A percentile compares a stretch with the other conserved stretches of the same genome.
phyloP scores from a whole-genome alignment of 1,140 invertebrate species.

The Lucilia sericata region DNA sequence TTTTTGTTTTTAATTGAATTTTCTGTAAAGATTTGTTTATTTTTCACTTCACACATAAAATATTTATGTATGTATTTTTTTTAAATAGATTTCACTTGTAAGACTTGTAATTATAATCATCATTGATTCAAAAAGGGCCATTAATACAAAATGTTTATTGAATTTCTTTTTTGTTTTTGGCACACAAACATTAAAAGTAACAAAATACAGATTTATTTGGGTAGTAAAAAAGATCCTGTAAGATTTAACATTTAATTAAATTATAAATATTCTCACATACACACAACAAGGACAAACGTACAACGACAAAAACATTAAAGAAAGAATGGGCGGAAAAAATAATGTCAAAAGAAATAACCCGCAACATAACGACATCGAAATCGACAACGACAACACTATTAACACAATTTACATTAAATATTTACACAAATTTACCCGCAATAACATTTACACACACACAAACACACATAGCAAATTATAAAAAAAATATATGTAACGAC shows the following conservation, averaged over 20 bases:
- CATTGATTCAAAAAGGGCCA: background rate
- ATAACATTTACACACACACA: constrained; percentile 21
- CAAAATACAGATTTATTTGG: background rate
- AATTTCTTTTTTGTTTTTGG: background rate
- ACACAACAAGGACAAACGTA: background rate
- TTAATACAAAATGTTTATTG: background rate
- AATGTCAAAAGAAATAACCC: constrained; percentile 1
- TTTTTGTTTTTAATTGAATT: background rate
- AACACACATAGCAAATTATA: background rate
- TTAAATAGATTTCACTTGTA: constrained; percentile 11
- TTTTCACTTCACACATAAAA: background rate
- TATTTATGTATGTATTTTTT: background rate
- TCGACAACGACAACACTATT: constrained; percentile 6
- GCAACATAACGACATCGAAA: background rate
- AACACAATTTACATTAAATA: constrained; percentile 32
- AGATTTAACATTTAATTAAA: constrained; percentile 37
- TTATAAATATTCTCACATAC: constrained; percentile 18
- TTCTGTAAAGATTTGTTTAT: background rate
- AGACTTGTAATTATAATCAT: background rate
- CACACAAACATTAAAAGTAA: background rate
- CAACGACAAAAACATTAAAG: background rate
- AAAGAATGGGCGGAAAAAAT: too few species aligned
- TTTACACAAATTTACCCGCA: constrained; percentile 38
- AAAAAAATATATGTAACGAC: background rate
- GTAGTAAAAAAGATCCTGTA: background rate